Base-by-base conservation (phyloP, 2,888 invertebrate genomes). In the Hirtodrosophila trivittata region DNA sequence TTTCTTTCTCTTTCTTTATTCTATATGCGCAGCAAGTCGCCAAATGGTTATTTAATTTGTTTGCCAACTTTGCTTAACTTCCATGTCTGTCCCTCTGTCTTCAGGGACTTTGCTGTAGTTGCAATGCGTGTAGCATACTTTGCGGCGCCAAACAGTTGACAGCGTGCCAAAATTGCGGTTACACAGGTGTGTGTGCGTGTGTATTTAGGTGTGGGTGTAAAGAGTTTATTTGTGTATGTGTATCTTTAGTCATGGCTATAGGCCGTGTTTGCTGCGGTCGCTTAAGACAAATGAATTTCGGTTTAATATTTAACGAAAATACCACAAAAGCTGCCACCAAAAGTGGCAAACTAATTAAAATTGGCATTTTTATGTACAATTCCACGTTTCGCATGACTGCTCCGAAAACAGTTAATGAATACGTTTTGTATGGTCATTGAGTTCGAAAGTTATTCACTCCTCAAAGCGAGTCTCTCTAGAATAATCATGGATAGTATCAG, bases 311-410 rank as follows among this genome's bases (percentile, higher is more conserved):
- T 77, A 65, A 57, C 56, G 41, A 41, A 49, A 45, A 25, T 66
- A 51, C 83, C 86, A 45, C 76, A 50, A 45, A 60, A 60, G 46
- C 75, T 59, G 66, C 59, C 60, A 59, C 70, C 62, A 65, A 70
- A 65, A 63, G 77, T 77, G 74, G 52, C 73, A 86, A 81, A 67
- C 71, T 66, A 81, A 84, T 81, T 74, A 77, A 70, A 74, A 81
- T 70, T 73, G 47, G 14, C 55, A 71, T 39, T 58, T 58, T 37
- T 12, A 32, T 5, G 12, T 16, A 25, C n/a, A n/a, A n/a, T n/a
- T n/a, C n/a, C n/a, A n/a, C n/a, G n/a, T n/a, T n/a, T n/a, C n/a
- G n/a, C n/a, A n/a, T n/a, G n/a, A n/a, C n/a, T n/a, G n/a, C n/a
- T n/a, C n/a, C n/a, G n/a, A n/a, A n/a, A 25, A 25, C 4, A 25